These are phyloP conservation scores for Xanthia togata DNA, from an alignment of 2,888 invertebrate genomes.

Conservation along the genomic window DNA sequence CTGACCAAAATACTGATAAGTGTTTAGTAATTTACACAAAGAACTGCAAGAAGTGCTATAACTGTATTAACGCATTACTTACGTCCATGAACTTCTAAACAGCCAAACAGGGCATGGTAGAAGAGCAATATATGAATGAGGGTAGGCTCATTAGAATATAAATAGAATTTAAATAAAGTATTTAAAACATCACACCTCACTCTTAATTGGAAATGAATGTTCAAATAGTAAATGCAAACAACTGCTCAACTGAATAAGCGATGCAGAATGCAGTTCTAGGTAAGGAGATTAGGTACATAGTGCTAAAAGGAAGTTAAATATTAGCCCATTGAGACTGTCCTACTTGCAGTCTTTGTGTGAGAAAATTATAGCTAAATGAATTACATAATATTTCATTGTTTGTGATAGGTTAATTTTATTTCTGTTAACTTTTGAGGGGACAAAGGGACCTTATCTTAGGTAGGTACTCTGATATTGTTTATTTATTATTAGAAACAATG, in stretches of 20 bases:
- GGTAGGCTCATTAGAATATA: neutral
- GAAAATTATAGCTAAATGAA: neutral
- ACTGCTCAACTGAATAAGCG: slow-evolving; percentile 28
- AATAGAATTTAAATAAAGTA: no score
- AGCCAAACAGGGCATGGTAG: neutral
- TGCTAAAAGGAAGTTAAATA: slow-evolving; percentile 46
- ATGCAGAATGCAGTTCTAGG: slow-evolving; percentile 36
- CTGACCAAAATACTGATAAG: neutral
- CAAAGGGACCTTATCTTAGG: neutral
- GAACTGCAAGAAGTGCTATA: neutral
- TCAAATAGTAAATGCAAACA: slow-evolving; percentile 36
- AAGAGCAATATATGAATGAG: neutral
- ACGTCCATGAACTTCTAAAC: no score
- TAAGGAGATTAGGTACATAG: slow-evolving; percentile 31
- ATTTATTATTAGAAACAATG: slow-evolving; percentile 1
- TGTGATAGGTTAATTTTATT: neutral
- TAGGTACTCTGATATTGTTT: neutral
- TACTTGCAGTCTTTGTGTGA: slow-evolving; percentile 19
- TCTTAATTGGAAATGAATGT: slow-evolving; percentile 20
- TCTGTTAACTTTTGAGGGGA: no score
- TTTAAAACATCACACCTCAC: neutral
- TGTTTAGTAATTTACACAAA: neutral
- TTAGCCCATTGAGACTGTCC: slow-evolving; percentile 37
- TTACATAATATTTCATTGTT: no score
- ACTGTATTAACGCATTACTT: no score